These are phyloP conservation scores for Bombylius discolor DNA, from an alignment of 2,888 invertebrate species.

Conservation along the genomic window DNA sequence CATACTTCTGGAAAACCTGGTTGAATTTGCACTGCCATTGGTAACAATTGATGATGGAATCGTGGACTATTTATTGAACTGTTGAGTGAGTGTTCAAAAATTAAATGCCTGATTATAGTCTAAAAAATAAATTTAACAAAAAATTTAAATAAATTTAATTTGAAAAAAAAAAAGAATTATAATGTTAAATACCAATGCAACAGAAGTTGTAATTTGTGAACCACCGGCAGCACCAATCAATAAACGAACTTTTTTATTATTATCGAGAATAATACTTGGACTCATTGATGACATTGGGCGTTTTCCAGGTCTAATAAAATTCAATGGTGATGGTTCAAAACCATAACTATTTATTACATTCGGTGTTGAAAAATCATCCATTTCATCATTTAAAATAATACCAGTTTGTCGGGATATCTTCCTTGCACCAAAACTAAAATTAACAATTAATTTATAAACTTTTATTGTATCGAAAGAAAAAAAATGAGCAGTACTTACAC, in stretches of 20 bases:
- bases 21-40: slow-evolving; percentile 59
- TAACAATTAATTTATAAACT: too few relatives aligned
- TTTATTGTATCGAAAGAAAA: too few relatives aligned
- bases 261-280: slow-evolving; percentile 63
- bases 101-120: slow-evolving; percentile 52
- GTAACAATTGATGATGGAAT: slow-evolving; percentile 78
- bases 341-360: slow-evolving; percentile 59
- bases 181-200: slow-evolving; percentile 44
- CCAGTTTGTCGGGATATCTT: slow-evolving; percentile 64
- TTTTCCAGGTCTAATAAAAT: slow-evolving; percentile 69
- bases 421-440: slow-evolving; percentile 63
- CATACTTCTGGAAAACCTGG: slow-evolving; percentile 34
- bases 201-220: slow-evolving; percentile 73
- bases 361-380: slow-evolving; percentile 91
- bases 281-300: slow-evolving; percentile 85
- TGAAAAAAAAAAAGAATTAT: background rate
- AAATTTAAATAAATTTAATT: background rate
- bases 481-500: slow-evolving; percentile 2
- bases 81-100: slow-evolving; percentile 50
- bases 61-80: slow-evolving; percentile 56
- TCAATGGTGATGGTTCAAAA: slow-evolving; percentile 69
- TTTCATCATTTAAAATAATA: slow-evolving; percentile 84
- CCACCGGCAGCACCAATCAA: slow-evolving; percentile 83
- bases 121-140: slow-evolving; percentile 22
- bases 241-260: slow-evolving; percentile 46